Conservation (phyloP, 2,888 invertebrate genomes). For the Cinara cedri region DNA sequence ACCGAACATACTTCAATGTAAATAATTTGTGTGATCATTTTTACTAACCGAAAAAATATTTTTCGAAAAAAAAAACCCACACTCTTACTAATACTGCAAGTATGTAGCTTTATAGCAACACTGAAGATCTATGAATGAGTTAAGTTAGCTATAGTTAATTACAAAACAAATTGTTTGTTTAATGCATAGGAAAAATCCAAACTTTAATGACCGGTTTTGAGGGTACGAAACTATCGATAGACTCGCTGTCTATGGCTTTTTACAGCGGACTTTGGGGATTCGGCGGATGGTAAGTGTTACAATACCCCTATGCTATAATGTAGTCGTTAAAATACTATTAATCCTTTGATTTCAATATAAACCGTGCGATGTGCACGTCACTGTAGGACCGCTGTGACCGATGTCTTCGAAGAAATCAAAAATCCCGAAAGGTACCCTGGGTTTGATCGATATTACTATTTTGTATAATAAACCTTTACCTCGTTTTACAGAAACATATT, state of each 20-base stretch:
- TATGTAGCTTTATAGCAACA: too few relatives aligned
- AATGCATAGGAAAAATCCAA: too few relatives aligned
- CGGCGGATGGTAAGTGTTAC: slow-evolving; percentile 78
- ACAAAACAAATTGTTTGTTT: too few relatives aligned
- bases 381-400: slow-evolving; percentile 74
- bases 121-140: too few relatives aligned
- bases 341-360: neutral
- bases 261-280: slow-evolving; percentile 87
- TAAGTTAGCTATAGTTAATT: too few relatives aligned
- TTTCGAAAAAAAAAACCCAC: too few relatives aligned
- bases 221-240: slow-evolving; percentile 71
- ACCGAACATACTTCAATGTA: too few relatives aligned
- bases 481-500: slow-evolving; percentile 76
- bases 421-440: slow-evolving; percentile 69
- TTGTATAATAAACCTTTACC: neutral
- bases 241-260: slow-evolving; percentile 77
- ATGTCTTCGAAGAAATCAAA: slow-evolving; percentile 78
- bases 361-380: neutral
- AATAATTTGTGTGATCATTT: too few relatives aligned
- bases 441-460: neutral
- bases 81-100: too few relatives aligned
- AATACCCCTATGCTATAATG: too few relatives aligned
- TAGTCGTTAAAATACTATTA: neutral
- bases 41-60: too few relatives aligned
- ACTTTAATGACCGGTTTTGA: slow-evolving; percentile 72